Conservation (phyloP, 2,113 vertebrate genomes). For the cattle (Bos taurus) region DNA sequence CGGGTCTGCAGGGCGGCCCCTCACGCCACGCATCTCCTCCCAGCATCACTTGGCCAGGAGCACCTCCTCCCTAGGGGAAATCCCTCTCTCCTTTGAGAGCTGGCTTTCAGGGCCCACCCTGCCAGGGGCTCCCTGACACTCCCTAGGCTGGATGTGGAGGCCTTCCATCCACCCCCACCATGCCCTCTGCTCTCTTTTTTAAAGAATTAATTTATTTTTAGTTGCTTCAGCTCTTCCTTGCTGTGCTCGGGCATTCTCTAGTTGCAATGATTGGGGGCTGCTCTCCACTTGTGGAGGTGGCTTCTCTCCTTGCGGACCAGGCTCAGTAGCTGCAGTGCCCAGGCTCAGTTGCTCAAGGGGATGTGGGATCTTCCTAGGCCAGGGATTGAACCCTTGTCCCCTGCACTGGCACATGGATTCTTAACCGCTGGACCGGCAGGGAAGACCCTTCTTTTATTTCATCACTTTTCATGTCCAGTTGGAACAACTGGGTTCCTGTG, state of each 20-base stretch:
- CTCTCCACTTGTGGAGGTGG: neutral
- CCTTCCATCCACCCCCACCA: neutral
- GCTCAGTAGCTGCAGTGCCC: too few relatives aligned
- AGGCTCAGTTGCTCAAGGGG: neutral
- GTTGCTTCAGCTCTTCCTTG: neutral
- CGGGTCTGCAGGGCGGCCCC: accelerated
- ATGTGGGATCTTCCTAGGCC: neutral
- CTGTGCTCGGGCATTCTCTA: neutral
- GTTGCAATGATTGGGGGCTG: neutral
- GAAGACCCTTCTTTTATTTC: neutral
- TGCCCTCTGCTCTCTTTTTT: neutral
- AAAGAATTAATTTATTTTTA: neutral
- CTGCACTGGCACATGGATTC: neutral
- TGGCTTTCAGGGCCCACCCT: neutral
- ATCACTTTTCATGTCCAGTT: neutral
- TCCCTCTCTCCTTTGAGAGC: neutral
- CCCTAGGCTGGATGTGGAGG: accelerated
- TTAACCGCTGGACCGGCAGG: neutral
- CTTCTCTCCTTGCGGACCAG: neutral
- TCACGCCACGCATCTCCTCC: neutral
- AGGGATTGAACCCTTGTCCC: neutral
- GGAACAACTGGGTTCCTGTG: neutral
- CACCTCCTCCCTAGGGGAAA: too few relatives aligned
- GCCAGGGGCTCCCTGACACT: accelerated
- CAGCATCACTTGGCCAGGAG: accelerated